Base-by-base conservation (phyloP, 2,113 vertebrate genomes). In the Embiotoca jacksoni region DNA sequence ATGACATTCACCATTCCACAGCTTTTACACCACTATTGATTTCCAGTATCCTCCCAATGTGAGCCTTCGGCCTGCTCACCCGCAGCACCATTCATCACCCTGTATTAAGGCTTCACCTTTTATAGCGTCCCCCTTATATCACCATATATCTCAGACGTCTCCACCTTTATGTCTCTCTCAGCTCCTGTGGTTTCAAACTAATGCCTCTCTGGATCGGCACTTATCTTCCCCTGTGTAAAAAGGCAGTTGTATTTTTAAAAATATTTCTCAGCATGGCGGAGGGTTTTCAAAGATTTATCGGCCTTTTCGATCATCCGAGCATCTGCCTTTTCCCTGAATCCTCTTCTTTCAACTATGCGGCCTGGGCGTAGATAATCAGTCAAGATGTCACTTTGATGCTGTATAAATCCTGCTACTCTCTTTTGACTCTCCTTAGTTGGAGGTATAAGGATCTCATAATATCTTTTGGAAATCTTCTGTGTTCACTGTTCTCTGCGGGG, bases 81-180 rank as follows among this genome's bases (percentile, higher is more conserved):
- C 69, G 44, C 3, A 14, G 44, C 50, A 6, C 54, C 78, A 44
- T 90, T 83, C 57, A 88, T 92, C 89, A 87, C 36, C 71, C 36
- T 6, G 55, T 77, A 86, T 90, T 89, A 89, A 89, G 66, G 69
- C 85, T 76, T 89, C 84, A 82, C 71, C 83, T 85, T 76, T 89
- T 59, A 78, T 65, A 85, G 68, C 60, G 16, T 69, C 41, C 35
- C 62, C 65, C 36, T 83, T 90, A 78, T 65, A 86, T 89, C 89
- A 84, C 71, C 39, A 58, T 44, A 69, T 70, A 77, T 64, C 60
- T 62, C 62, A 75, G 76, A 79, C 73, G 65, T 36, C 65, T 57
- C 76, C 14, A 60, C 44, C 55, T 61, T 86, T 74, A 80, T 54
- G 13, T 70, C 71, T 77, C 77, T 59, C 70, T 75, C 75, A 74